Conservation (phyloP, 2,888 invertebrate genomes). For the Drosophila borborema region DNA sequence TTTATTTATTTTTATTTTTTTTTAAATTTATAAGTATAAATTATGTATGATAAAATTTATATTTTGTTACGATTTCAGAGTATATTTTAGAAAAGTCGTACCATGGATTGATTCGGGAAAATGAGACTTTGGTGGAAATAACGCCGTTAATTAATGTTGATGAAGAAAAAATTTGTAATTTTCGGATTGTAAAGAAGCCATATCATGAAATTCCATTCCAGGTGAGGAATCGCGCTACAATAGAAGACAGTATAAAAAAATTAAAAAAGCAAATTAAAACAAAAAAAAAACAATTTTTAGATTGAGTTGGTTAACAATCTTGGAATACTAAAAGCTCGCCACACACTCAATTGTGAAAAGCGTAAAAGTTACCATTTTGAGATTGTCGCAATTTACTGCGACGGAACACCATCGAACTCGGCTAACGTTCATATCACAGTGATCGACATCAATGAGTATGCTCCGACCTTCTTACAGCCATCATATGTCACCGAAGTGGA, state of each 20-base stretch:
- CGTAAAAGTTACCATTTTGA: conserved; percentile 97
- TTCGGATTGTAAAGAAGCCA: conserved; percentile 95
- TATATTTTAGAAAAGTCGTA: conserved; percentile 92
- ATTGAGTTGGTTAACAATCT: conserved; percentile 92
- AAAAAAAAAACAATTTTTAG: conserved; percentile 82
- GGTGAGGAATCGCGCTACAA: conserved; percentile 85
- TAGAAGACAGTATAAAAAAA: not conserved
- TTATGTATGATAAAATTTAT: not conserved
- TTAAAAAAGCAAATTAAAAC: not conserved
- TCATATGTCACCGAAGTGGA: conserved; percentile 94
- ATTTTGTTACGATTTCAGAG: conserved; percentile 67
- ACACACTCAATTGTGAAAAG: conserved; percentile 96
- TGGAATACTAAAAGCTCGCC: conserved; percentile 91
- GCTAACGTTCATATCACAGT: conserved; percentile 97
- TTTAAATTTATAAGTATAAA: not conserved
- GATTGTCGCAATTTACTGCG: conserved; percentile 96
- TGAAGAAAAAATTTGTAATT: conserved; percentile 93
- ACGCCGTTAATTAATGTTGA: conserved; percentile 95
- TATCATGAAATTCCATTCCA: conserved; percentile 97
- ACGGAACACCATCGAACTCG: conserved; percentile 93
- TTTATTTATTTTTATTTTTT: too few relatives aligned
- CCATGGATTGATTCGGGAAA: conserved; percentile 96
- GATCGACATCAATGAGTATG: conserved; percentile 97
- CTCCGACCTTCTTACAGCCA: conserved; percentile 95
- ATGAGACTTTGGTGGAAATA: conserved; percentile 96